phyloP scores from a whole-genome alignment of 2,113 vertebrate species.

The crab-eating macaque (Macaca fascicularis) region T2T-MFA8v1.1 NC_088381.1:112033501-112034000 shows the following conservation, averaged over 20 bases:
- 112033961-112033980: not conserved
- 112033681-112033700: not conserved
- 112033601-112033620: not conserved
- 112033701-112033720: not conserved
- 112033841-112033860: not conserved
- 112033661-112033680: not conserved
- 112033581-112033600: not conserved
- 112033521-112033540: not conserved
- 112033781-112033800: not conserved
- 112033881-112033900: not conserved
- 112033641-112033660: not conserved
- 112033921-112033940: not conserved
- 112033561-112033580: not conserved
- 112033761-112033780: not conserved
- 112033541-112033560: not conserved
- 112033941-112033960: not conserved
- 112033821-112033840: not conserved
- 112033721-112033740: not conserved
- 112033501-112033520: not conserved
- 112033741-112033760: not conserved
- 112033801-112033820: not conserved
- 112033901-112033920: not conserved
- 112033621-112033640: not conserved
- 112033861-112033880: not conserved
- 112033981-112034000: not conserved